Conservation (phyloP, 2,113 vertebrate species). For the Cryptotis parvus region DNA sequence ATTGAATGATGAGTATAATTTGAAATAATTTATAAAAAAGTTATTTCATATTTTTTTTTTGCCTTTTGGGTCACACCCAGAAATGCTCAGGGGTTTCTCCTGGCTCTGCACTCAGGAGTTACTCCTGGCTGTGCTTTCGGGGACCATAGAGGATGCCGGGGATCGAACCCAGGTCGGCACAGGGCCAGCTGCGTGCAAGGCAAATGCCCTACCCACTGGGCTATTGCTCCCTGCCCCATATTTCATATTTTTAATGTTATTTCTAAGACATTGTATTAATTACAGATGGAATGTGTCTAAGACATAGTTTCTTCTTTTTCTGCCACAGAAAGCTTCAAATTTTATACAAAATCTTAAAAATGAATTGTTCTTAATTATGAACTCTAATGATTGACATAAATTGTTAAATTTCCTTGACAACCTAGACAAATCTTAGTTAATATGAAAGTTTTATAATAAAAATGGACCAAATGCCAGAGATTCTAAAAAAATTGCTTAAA, state of each 20-base stretch:
- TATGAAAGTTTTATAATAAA: slow-evolving; percentile 68
- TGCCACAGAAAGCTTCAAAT: not conserved
- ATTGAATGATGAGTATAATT: not conserved
- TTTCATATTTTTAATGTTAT: not conserved
- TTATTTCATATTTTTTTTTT: not conserved
- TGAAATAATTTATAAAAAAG: not conserved
- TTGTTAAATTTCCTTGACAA: slow-evolving; percentile 73
- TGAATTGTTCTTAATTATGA: slow-evolving; percentile 63
- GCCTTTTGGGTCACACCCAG: too few species aligned
- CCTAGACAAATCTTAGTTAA: slow-evolving; percentile 59
- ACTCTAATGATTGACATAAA: slow-evolving; percentile 65
- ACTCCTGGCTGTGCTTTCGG: too few species aligned
- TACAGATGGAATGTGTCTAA: not conserved
- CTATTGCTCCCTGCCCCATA: too few species aligned
- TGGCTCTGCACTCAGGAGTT: too few species aligned
- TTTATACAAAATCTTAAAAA: slow-evolving; percentile 25
- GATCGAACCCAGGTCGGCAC: too few species aligned
- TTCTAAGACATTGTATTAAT: not conserved
- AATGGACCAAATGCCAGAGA: slow-evolving; percentile 33
- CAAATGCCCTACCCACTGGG: too few species aligned
- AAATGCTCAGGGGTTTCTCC: too few species aligned
- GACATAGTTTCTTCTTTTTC: slow-evolving; percentile 12
- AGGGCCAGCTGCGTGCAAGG: too few species aligned
- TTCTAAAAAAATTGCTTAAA: slow-evolving; percentile 66
- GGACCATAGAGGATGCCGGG: too few species aligned